phyloP scores from a whole-genome alignment of 2,797 vertebrate species.

The Pampus argenteus region DNA sequence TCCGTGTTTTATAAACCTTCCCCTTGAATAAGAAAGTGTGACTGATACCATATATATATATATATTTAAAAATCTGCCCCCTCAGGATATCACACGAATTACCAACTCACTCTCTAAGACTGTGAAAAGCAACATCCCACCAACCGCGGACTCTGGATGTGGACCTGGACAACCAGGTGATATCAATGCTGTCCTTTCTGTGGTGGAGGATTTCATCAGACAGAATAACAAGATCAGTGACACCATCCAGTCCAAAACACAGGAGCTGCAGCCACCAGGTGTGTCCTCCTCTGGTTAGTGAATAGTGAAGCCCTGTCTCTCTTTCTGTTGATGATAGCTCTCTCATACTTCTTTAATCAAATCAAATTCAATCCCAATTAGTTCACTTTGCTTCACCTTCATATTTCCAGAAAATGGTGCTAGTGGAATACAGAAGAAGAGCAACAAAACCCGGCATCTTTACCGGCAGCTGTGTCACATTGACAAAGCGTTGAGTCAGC shows the following conservation, averaged over 20 bases:
- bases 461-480: constrained; percentile 88
- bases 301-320: background rate
- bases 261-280: constrained; percentile 52
- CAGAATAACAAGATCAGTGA: constrained; percentile 73
- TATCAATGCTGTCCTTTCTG: constrained; percentile 86
- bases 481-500: constrained; percentile 82
- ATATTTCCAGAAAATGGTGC: constrained; percentile 69
- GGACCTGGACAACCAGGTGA: constrained; percentile 75
- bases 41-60: too few relatives aligned
- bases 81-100: constrained; percentile 88
- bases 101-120: constrained; percentile 84
- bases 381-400: background rate
- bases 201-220: constrained; percentile 87
- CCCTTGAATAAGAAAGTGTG: too few relatives aligned
- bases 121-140: constrained; percentile 79
- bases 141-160: constrained; percentile 62
- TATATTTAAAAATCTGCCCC: too few relatives aligned
- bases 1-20: background rate
- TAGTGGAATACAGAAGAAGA: constrained; percentile 64
- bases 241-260: constrained; percentile 61
- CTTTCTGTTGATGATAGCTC: background rate
- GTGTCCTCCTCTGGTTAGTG: constrained; percentile 11
- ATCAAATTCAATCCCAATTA: background rate
- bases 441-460: constrained; percentile 82
- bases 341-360: background rate